Conservation (phyloP, 2,113 vertebrate genomes). For the Xenopus laevis region DNA sequence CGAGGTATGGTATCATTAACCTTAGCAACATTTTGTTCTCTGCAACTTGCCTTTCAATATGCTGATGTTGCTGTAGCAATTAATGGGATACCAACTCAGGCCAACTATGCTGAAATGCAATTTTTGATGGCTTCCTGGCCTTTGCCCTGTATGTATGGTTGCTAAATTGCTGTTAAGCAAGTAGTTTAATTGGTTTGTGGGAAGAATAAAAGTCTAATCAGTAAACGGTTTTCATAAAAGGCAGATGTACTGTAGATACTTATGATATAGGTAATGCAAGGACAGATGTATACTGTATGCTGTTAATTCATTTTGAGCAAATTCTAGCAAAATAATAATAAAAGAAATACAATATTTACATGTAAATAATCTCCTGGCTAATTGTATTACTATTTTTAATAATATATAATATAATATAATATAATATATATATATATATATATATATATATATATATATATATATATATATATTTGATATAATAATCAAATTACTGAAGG, state of each 20-base stretch:
- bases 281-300: no score
- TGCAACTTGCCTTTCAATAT: conserved; percentile 40
- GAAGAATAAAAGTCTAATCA: not conserved
- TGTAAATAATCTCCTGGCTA: no score
- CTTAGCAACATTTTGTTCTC: conserved; percentile 37
- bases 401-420: no score
- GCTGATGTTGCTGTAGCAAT: conserved; percentile 42
- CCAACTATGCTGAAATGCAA: conserved; percentile 47
- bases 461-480: no score
- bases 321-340: no score
- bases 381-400: no score
- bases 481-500: no score
- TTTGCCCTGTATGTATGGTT: conserved; percentile 36
- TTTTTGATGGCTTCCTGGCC: conserved; percentile 45
- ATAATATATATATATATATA: no score
- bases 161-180: conserved; percentile 49
- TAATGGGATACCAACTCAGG: conserved; percentile 44
- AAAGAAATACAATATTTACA: no score
- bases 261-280: not conserved
- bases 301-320: no score
- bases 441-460: no score
- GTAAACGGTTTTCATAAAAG: not conserved
- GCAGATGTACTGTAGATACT: not conserved
- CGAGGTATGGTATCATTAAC: conserved; percentile 43
- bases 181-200: conserved; percentile 24